Conservation (phyloP, 2,797 vertebrate species). For the Brachyrhaphis roseni region DNA sequence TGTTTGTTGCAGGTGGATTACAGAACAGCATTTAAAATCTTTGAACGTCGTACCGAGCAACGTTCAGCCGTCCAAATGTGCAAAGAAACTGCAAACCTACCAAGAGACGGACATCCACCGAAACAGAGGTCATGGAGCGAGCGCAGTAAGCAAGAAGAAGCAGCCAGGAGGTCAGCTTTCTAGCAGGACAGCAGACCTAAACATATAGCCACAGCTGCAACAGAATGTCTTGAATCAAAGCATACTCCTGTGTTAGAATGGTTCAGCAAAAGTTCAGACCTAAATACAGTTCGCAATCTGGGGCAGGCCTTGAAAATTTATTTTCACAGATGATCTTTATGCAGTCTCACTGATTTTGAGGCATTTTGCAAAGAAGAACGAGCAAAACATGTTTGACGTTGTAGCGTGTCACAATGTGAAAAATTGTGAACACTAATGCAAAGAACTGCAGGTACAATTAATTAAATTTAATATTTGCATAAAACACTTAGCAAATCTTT, state of each 20-base stretch:
- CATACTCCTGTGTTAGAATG: background rate
- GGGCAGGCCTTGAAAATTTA: background rate
- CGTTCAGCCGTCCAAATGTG: background rate
- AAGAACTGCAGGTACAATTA: background rate
- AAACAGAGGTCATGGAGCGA: background rate
- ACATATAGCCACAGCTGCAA: background rate
- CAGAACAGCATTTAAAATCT: background rate
- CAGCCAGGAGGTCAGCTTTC: background rate
- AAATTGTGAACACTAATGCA: background rate
- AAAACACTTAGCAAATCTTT: background rate
- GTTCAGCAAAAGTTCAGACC: background rate
- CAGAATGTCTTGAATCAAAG: background rate
- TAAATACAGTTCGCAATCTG: background rate
- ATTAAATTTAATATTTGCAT: background rate
- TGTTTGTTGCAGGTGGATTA: background rate
- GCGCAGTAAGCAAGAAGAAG: background rate
- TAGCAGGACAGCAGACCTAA: background rate
- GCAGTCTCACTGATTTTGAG: background rate
- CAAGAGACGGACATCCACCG: background rate
- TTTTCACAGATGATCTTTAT: background rate
- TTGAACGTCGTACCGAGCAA: background rate
- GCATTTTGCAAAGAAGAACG: background rate
- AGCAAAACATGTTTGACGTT: background rate
- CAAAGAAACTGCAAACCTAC: background rate
- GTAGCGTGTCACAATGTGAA: background rate